Evolutionary conservation across 2,888 invertebrate species (phyloP).

Genomic region (Ceraclea dissimilis): DNA sequence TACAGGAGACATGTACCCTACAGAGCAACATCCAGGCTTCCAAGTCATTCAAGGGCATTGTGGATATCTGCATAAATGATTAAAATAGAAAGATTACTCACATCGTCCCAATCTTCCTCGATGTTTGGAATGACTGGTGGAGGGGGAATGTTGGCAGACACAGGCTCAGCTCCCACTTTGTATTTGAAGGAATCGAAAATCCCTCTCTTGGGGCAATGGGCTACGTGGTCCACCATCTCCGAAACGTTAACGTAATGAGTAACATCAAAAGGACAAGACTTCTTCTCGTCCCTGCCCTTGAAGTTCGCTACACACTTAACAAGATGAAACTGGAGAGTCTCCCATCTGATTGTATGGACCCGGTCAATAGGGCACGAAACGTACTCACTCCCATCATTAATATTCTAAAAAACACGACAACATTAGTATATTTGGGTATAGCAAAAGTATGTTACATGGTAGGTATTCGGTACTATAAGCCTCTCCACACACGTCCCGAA

Average conservation of each 20-base stretch:
- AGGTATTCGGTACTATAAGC: too few species aligned
- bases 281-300: not conserved
- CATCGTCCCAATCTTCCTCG: slow-evolving; percentile 31
- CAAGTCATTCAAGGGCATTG: too few species aligned
- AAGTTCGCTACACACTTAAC: not conserved
- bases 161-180: not conserved
- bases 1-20: too few species aligned
- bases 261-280: not conserved
- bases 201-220: slow-evolving; percentile 7
- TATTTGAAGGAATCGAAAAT: slow-evolving; percentile 10
- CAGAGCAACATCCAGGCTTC: too few species aligned
- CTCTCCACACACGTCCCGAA: too few species aligned
- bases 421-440: not conserved
- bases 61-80: too few species aligned
- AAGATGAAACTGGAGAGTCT: not conserved
- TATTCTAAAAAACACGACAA: not conserved
- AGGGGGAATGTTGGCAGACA: not conserved
- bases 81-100: slow-evolving; percentile 27
- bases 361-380: not conserved
- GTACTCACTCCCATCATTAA: not conserved
- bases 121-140: slow-evolving; percentile 16
- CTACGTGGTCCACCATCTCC: slow-evolving; percentile 8
- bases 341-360: not conserved
- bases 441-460: too few species aligned
- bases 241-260: not conserved